These are phyloP conservation scores for Mesopsocus fuscifrons DNA, from an alignment of 2,888 invertebrate species.

Conservation along the genomic window DNA sequence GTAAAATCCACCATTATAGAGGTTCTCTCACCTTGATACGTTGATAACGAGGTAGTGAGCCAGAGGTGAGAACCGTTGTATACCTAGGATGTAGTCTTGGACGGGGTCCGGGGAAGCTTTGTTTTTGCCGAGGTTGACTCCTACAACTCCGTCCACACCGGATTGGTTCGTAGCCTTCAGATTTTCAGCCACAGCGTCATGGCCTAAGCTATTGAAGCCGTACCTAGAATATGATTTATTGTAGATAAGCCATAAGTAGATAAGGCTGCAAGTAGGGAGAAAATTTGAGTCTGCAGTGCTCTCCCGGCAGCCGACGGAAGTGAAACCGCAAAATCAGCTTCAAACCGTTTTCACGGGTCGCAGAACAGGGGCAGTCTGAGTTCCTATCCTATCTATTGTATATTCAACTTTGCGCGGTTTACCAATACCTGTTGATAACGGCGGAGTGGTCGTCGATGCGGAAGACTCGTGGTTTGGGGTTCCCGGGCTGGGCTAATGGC, in stretches of 20 bases:
- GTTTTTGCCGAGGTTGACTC: conserved; percentile 94
- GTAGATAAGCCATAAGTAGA: no score
- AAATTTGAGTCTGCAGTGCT: no score
- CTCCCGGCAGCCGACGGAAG: no score
- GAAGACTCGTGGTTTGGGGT: conserved; percentile 84
- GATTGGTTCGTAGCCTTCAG: no score
- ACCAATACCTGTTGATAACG: conserved; percentile 64
- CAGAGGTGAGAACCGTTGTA: conserved; percentile 56
- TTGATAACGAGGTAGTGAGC: conserved; percentile 96
- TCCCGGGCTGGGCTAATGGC: conserved; percentile 82
- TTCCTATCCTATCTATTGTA: no score
- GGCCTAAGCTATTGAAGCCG: conserved; percentile 93
- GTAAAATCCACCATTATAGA: no score
- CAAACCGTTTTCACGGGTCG: no score
- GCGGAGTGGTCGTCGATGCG: conserved; percentile 67
- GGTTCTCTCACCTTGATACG: conserved; percentile 62
- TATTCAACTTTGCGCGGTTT: no score
- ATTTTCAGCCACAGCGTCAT: conserved; percentile 49
- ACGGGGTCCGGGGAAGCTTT: conserved; percentile 56
- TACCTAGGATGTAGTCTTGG: conserved; percentile 70
- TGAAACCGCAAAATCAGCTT: no score
- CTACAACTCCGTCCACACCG: conserved; percentile 51
- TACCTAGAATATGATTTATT: conserved; percentile 37
- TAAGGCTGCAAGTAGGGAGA: no score
- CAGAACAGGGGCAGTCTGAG: no score